Evolutionary conservation across 2,113 vertebrate genomes (phyloP), one percentile per base, ranked within the genome.

Genomic region (Setophaga coronata): DNA sequence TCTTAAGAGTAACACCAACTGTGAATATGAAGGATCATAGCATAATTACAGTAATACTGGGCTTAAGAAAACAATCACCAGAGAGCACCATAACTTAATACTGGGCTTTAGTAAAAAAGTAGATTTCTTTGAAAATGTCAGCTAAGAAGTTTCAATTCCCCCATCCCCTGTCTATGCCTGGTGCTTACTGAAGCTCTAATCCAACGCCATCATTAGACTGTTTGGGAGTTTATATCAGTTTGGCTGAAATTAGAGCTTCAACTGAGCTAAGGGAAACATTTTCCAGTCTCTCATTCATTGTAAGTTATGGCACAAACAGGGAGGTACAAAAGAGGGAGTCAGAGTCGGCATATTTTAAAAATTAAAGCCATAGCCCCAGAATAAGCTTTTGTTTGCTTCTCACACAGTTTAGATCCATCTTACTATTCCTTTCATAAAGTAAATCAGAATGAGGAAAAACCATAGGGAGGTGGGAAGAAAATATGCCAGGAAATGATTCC

Each of bases 401-500:
- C 29, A n/a, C 12, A 23, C 24, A 54, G 6, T 1, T 73, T 26
- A 85, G 24, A 62, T 36, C 18, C 8, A 77, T 34, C 31, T 43
- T 61, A 12, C 5, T 76, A 9, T 2, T 54, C 18, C 33, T 66
- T 23, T 61, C 21, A 47, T 47, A 33, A 48, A 60, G 9, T 15
- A 54, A 89, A 33, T 31, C 25, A 82, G 33, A 72, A 82, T 17
- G 14, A 91, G 29, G 31, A 79, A 58, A 76, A 84, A 17, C 5
- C 20, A 53, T 10, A 20, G 14, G 47, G 2, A 51, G 1, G 0
- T 18, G 31, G 31, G 19, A 3, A 45, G 47, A 61, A 82, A 4
- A 26, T 1, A 0, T 29, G 6, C 28, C 29, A 45, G 43, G 16
- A 61, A 42, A 4, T 19, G 6, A 24, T 79, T 28, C 6, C 10